Percentiles rank a stretch among this genome's conserved stretches.
Conservation (phyloP, 1,140 invertebrate genomes). For the Formica selysi region DNA sequence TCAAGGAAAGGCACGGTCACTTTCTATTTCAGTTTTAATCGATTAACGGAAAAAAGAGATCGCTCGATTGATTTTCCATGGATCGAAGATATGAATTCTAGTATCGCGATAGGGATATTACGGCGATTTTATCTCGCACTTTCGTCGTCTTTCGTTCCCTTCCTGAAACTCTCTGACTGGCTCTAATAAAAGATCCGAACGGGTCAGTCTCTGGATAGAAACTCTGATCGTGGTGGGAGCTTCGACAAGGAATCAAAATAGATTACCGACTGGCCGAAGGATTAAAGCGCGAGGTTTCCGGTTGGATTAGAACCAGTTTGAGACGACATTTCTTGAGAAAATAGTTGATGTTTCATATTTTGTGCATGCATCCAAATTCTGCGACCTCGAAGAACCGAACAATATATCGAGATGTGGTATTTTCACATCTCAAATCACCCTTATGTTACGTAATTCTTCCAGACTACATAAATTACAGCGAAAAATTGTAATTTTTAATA, state of each 20-base stretch:
- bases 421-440: background rate
- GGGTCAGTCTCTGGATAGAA: slow-evolving; percentile 71
- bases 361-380: background rate
- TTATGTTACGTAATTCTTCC: background rate
- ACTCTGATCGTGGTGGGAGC: slow-evolving; percentile 77
- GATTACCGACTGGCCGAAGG: slow-evolving; percentile 70
- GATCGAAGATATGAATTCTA: slow-evolving; percentile 5
- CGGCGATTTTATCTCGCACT: slow-evolving; percentile 64
- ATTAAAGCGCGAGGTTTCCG: slow-evolving; percentile 66
- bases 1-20: slow-evolving; percentile 32
- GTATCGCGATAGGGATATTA: slow-evolving; percentile 9
- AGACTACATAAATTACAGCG: background rate
- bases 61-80: background rate
- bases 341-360: slow-evolving; percentile 36
- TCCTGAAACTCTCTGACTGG: slow-evolving; percentile 80
- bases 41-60: background rate
- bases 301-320: slow-evolving; percentile 75
- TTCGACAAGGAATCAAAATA: slow-evolving; percentile 80
- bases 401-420: background rate
- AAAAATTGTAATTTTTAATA: background rate
- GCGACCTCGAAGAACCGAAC: background rate
- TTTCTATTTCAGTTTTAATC: slow-evolving; percentile 13
- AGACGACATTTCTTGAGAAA: slow-evolving; percentile 8
- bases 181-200: slow-evolving; percentile 83
- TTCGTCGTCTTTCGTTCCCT: slow-evolving; percentile 80